phyloP scores from a whole-genome alignment of 37 sponge, comb jelly and placozoan genomes.

The Haliclona indistincta region DNA sequence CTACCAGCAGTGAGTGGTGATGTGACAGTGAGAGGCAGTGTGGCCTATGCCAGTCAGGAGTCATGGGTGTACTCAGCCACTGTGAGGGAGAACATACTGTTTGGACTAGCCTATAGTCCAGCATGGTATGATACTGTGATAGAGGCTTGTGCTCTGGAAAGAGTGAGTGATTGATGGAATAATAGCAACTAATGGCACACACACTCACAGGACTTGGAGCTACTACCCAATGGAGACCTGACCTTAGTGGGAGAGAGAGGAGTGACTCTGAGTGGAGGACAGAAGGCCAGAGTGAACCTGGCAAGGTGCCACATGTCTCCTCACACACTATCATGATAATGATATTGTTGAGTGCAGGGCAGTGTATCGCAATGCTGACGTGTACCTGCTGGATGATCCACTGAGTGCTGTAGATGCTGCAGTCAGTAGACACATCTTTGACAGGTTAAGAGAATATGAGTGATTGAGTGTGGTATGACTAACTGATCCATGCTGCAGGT shows the following conservation, averaged over 20 bases:
- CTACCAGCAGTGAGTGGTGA: too few species aligned
- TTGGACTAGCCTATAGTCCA: slow-evolving; percentile 37
- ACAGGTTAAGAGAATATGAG: slow-evolving; percentile 63
- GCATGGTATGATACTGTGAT: slow-evolving; percentile 50
- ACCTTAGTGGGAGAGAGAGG: slow-evolving; percentile 92
- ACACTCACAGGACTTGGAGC: slow-evolving; percentile 57
- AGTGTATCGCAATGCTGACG: slow-evolving; percentile 71
- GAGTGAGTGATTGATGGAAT: slow-evolving; percentile 17
- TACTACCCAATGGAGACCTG: slow-evolving; percentile 72
- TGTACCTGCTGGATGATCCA: slow-evolving; percentile 86
- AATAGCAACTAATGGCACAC: background rate
- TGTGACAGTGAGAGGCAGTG: too few species aligned
- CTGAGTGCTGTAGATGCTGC: slow-evolving; percentile 86
- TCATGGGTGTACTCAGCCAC: slow-evolving; percentile 82
- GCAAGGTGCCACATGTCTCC: too few species aligned
- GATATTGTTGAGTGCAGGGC: too few species aligned
- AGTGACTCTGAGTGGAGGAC: slow-evolving; percentile 95
- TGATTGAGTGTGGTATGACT: too few species aligned
- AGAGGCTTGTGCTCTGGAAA: slow-evolving; percentile 55
- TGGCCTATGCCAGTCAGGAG: too few species aligned
- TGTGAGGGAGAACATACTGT: slow-evolving; percentile 72
- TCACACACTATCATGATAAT: too few species aligned
- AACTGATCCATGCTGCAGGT: too few species aligned
- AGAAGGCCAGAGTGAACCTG: slow-evolving; percentile 91
- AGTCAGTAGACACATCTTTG: slow-evolving; percentile 79